Evolutionary conservation across 2,113 vertebrate species (phyloP), one percentile per base, ranked within the genome.

Genomic region (Malurus cyaneus): DNA sequence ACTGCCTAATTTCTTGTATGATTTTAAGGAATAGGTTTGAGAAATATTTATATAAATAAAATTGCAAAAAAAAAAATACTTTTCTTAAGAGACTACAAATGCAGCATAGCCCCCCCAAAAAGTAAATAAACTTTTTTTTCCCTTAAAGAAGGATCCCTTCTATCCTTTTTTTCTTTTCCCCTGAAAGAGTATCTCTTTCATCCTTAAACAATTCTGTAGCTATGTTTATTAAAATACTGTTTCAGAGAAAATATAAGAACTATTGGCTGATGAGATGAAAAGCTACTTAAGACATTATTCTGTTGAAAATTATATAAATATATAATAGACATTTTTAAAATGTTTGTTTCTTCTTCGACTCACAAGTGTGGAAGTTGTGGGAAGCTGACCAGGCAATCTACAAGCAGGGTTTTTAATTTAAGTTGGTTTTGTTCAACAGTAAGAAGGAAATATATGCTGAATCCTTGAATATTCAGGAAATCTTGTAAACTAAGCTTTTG

Each of bases 391-490:
- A 59, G 47, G 20, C 44, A 76, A 26, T 69, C 24, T 2, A 9
- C 14, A 78, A 59, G 29, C 32, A 65, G 10, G 4, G 1, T 4
- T 41, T 88, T 76, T 88, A 3, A 57, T 86, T 80, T 69, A 53
- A 66, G 73, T 73, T 73, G 47, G 3, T 42, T 73, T 93, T 89
- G 17, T 54, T 78, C 69, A 69, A 25, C 23, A 88, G 9, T 59
- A 52, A 53, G 50, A 72, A 74, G 18, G 59, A 84, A 92, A 86
- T 67, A 50, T 41, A 49, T 74, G 25, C 52, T 36, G n/a, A n/a
- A 67, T 73, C 56, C 72, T 86, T 88, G 89, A 86, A 84, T 92
- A 94, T 88, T 80, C 80, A 93, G 56, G 60, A 86, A 86, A 94
- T 83, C 47, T 52, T 92, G 77, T 80, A 86, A 80, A 92, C 18